Conservation (phyloP, 2,113 vertebrate species). For the Ctenodactylus gundi region DNA sequence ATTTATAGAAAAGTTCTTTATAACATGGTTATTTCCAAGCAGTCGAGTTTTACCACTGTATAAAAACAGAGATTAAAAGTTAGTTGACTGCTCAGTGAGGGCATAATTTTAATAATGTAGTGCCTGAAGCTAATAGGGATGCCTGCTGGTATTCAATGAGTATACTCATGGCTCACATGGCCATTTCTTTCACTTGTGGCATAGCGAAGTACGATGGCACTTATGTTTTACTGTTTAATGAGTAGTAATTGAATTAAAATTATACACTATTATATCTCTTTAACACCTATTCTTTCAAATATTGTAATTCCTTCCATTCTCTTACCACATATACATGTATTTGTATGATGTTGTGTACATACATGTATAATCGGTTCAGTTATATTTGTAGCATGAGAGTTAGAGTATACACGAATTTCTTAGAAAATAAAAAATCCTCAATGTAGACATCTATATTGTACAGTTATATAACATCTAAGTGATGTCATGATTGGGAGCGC, state of each 20-base stretch:
- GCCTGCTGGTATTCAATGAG: not conserved
- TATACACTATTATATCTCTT: not conserved
- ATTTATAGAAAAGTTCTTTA: slow-evolving; percentile 61
- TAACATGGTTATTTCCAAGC: slow-evolving; percentile 63
- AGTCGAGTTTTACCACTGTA: slow-evolving; percentile 66
- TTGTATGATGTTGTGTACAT: not conserved
- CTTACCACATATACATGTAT: not conserved
- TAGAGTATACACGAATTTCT: too few relatives aligned
- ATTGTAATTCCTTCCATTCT: not conserved
- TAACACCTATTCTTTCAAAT: not conserved
- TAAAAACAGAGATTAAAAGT: slow-evolving; percentile 67
- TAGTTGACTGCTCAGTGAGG: slow-evolving; percentile 43
- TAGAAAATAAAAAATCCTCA: not conserved
- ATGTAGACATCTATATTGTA: not conserved
- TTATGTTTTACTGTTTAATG: not conserved
- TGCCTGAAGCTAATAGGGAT: slow-evolving; percentile 36
- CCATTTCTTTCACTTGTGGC: not conserved
- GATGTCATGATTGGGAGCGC: not conserved
- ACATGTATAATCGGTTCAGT: too few relatives aligned
- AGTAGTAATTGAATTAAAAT: not conserved
- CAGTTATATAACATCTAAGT: not conserved
- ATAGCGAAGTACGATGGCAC: not conserved
- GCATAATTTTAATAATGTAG: slow-evolving; percentile 58
- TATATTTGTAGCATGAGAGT: too few relatives aligned
- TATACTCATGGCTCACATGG: slow-evolving; percentile 22